Conservation (phyloP, 2,888 invertebrate genomes). For the Carabus problematicus region DNA sequence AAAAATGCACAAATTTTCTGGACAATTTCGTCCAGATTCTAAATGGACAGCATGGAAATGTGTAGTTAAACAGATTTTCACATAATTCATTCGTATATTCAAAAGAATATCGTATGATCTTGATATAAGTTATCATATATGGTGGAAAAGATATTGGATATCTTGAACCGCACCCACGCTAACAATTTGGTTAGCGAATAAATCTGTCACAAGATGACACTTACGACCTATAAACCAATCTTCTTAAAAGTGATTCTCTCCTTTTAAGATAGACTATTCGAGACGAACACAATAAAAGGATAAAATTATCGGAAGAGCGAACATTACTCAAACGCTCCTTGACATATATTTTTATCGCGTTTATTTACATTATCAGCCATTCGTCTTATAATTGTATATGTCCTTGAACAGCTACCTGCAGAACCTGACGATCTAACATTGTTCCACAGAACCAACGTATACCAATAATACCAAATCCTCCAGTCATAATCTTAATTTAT, state of each 20-base stretch:
- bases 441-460: too few relatives aligned
- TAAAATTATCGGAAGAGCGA: constrained; percentile 6
- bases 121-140: neutral
- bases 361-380: neutral
- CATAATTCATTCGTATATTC: neutral
- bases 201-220: constrained; percentile 19
- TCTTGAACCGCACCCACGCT: constrained; percentile 20
- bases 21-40: too few relatives aligned
- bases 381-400: neutral
- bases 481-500: too few relatives aligned
- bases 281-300: neutral
- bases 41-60: too few relatives aligned
- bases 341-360: constrained; percentile 9
- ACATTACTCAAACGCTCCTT: neutral
- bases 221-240: constrained; percentile 38
- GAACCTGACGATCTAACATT: too few relatives aligned
- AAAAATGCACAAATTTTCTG: too few relatives aligned
- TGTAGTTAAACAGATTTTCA: neutral
- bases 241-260: constrained; percentile 23
- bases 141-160: neutral
- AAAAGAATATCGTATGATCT: neutral
- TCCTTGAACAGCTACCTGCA: too few relatives aligned
- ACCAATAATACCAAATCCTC: too few relatives aligned
- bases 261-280: neutral
- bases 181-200: constrained; percentile 33